Evolutionary conservation across 2,888 invertebrate species (phyloP), one percentile per base, ranked within the genome.

Genomic region (Ectemnius continuus): DNA sequence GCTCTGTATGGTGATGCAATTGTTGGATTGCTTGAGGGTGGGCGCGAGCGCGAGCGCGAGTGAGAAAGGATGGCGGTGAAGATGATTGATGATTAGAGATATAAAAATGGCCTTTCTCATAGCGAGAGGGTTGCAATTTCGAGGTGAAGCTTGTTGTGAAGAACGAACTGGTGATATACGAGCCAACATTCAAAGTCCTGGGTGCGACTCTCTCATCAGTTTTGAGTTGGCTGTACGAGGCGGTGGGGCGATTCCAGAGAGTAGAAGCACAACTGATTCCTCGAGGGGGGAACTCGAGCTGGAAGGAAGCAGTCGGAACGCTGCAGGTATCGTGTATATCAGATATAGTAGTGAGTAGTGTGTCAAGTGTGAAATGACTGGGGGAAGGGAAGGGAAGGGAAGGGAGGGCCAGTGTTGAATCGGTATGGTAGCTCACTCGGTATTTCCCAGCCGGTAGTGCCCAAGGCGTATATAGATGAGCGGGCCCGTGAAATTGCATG

Each of bases 151-250:
- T 95, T 57, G 89, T 92, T 0, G 93, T 94, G 75, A 92, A 92
- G 87, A 93, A 93, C 63, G 94, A 94, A 16, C 92, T 92, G 0
- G 92, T 96, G 56, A 92, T 92, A 28, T 96, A 96, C 84, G 95
- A 95, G 73, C 97, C 97, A 0, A 92, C 94, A 0, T 96, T 97
- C 85, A 94, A 94, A 66, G 94, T 94, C 86, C 95, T 98, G 84
- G 93, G 93, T 79, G 93, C 94, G 62, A 94, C 94, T 74, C 91
- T 98, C 1, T 89, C 95, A 52, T 92, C 94, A 61, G 91, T 96
- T 20, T 94, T 96, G 78, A 95, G 96, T 80, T 93, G 93, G n/a
- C 94, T 98, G 81, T 93, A 95, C 13, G 93, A 94, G 73, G 94
- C 96, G 0, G 94, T 97, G 45, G 92, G 93, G 76, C 93, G 93